A percentile compares a stretch with the other conserved stretches of the same genome.
phyloP scores from a whole-genome alignment of 2,113 vertebrate species.

The Campylorhamphus procurvoides region DNA sequence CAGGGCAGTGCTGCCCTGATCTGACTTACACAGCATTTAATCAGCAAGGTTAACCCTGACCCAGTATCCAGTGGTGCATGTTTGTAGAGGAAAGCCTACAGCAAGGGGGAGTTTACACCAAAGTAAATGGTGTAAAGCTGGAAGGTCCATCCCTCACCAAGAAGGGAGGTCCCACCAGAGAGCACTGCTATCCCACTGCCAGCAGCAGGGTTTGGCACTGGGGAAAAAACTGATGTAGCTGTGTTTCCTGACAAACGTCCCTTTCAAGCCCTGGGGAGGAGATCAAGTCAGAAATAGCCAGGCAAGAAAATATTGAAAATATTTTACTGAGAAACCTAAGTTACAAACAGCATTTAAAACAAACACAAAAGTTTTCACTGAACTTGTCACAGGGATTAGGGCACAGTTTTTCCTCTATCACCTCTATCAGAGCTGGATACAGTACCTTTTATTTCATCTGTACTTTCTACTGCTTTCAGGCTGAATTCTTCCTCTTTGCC shows the following conservation, averaged over 20 bases:
- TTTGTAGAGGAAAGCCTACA: neutral
- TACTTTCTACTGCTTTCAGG: neutral
- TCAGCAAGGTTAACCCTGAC: neutral
- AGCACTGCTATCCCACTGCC: neutral
- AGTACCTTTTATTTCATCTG: neutral
- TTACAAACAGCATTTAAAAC: constrained; percentile 1
- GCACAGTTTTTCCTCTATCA: neutral
- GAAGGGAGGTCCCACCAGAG: neutral
- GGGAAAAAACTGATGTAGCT: neutral
- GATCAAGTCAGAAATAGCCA: neutral
- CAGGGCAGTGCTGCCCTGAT: neutral
- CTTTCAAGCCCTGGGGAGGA: neutral
- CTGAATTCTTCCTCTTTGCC: neutral
- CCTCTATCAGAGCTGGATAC: neutral
- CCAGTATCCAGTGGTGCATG: fast-evolving
- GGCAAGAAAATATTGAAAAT: neutral
- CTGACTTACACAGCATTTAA: neutral
- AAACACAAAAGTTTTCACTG: neutral
- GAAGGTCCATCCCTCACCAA: neutral
- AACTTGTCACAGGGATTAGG: neutral
- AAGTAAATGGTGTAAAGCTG: neutral
- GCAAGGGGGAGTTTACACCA: neutral
- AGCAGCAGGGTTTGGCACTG: neutral
- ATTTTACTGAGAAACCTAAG: neutral
- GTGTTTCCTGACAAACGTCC: neutral